A percentile compares a stretch with the other conserved stretches of the same genome.
Conservation (phyloP, 2,113 vertebrate species). For the Tenebrosternarchus preto region DNA sequence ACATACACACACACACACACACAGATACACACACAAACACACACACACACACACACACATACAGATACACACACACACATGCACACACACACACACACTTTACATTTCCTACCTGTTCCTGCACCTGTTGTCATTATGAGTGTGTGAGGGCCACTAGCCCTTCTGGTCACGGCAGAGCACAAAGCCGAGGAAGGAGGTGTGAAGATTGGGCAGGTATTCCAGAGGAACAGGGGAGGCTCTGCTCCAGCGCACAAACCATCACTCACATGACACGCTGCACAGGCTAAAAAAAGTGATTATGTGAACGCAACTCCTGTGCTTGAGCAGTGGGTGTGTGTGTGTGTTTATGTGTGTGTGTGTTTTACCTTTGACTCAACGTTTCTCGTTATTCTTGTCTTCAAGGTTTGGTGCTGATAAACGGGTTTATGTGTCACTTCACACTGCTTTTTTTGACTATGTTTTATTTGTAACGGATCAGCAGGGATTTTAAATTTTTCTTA, state of each 20-base stretch:
- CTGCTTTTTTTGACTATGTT: neutral
- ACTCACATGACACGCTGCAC: no score
- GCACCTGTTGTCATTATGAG: slow-evolving; percentile 40
- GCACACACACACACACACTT: slow-evolving; percentile 29
- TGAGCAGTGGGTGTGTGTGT: slow-evolving; percentile 43
- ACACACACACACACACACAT: slow-evolving; percentile 1
- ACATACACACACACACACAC: neutral
- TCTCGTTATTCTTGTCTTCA: slow-evolving; percentile 45
- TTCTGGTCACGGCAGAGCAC: slow-evolving; percentile 6
- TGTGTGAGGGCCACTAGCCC: neutral
- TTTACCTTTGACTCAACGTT: slow-evolving; percentile 38
- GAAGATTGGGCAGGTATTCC: slow-evolving; percentile 16
- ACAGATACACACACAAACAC: neutral
- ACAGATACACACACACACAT: neutral
- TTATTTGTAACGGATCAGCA: slow-evolving; percentile 35
- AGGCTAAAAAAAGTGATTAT: slow-evolving; percentile 61
- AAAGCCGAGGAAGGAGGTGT: slow-evolving; percentile 1
- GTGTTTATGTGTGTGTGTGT: slow-evolving; percentile 4
- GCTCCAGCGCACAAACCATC: no score
- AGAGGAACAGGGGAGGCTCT: slow-evolving; percentile 20
- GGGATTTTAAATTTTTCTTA: slow-evolving; percentile 36
- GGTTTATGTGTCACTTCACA: slow-evolving; percentile 37
- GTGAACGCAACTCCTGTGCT: slow-evolving; percentile 61
- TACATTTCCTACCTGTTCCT: slow-evolving; percentile 39
- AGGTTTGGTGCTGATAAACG: slow-evolving; percentile 40